phyloP scores from a whole-genome alignment of 2,888 invertebrate species.

The Timandra comae region DNA sequence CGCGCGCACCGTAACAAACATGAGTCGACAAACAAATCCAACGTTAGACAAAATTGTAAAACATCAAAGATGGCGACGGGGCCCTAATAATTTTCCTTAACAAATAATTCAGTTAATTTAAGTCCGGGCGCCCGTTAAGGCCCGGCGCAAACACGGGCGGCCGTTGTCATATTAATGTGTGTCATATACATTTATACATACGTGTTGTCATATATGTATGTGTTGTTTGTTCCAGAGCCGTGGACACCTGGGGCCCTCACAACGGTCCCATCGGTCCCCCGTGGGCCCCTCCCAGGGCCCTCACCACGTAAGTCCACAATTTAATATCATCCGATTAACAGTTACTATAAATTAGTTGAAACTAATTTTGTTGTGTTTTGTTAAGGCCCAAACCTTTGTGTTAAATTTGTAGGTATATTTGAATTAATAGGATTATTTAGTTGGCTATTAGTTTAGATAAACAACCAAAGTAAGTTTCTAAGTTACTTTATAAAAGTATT shows the following conservation, averaged over 20 bases:
- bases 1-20: too few species aligned
- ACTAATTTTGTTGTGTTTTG: too few species aligned
- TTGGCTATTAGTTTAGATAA: too few species aligned
- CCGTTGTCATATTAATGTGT: conserved; percentile 5
- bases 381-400: too few species aligned
- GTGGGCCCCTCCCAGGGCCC: conserved; percentile 55
- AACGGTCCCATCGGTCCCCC: conserved; percentile 17
- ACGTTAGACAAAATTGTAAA: conserved; percentile 3
- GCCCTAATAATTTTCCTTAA: background rate
- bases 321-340: too few species aligned
- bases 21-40: background rate
- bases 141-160: background rate
- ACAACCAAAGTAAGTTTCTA: too few species aligned
- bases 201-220: conserved; percentile 6
- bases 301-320: conserved; percentile 48
- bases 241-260: conserved; percentile 24
- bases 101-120: conserved; percentile 3
- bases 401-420: too few species aligned
- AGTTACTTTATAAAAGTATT: too few species aligned
- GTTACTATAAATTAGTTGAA: background rate
- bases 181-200: too few species aligned
- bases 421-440: too few species aligned
- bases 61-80: conserved; percentile 1
- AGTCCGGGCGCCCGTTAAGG: conserved; percentile 3
- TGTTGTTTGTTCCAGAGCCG: conserved; percentile 18